Conservation (phyloP, 30 jellyfish, hydroid and myxozoan genomes). For the Chironex yamaguchii region DNA sequence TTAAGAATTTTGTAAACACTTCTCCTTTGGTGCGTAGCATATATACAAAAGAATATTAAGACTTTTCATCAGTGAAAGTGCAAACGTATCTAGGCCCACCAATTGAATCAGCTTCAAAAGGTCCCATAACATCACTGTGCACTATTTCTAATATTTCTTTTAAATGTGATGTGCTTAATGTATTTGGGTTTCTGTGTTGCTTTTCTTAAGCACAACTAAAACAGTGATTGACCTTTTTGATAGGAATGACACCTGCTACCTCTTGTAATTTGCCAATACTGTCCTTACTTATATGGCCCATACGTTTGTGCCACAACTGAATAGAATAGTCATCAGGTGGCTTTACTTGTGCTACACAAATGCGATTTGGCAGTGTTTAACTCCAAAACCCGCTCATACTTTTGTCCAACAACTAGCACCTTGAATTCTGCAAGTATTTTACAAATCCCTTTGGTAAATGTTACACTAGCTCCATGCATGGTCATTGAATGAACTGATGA, state of each 20-base stretch:
- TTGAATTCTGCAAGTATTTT: slow-evolving; percentile 11
- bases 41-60: slow-evolving; percentile 17
- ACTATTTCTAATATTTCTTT: slow-evolving; percentile 16
- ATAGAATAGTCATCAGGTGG: slow-evolving; percentile 32
- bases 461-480: slow-evolving; percentile 38
- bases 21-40: slow-evolving; percentile 25
- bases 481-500: slow-evolving; percentile 36
- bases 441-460: neutral
- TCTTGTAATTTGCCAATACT: slow-evolving; percentile 12
- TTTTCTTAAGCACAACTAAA: slow-evolving; percentile 47
- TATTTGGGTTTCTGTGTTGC: slow-evolving; percentile 43
- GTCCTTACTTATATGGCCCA: slow-evolving; percentile 23
- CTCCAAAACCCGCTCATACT: slow-evolving; percentile 6
- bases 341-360: slow-evolving; percentile 22
- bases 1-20: slow-evolving; percentile 1
- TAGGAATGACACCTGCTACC: slow-evolving; percentile 20
- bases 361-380: slow-evolving; percentile 30
- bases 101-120: slow-evolving; percentile 30
- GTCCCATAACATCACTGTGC: slow-evolving; percentile 58
- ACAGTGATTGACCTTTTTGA: slow-evolving; percentile 23
- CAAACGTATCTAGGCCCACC: slow-evolving; percentile 46
- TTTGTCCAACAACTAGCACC: slow-evolving; percentile 27
- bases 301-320: slow-evolving; percentile 5
- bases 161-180: slow-evolving; percentile 16
- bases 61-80: slow-evolving; percentile 42